Evolutionary conservation across 2,113 vertebrate species (phyloP), one percentile per base, ranked within the genome.

Genomic region (Scophthalmus maximus): DNA sequence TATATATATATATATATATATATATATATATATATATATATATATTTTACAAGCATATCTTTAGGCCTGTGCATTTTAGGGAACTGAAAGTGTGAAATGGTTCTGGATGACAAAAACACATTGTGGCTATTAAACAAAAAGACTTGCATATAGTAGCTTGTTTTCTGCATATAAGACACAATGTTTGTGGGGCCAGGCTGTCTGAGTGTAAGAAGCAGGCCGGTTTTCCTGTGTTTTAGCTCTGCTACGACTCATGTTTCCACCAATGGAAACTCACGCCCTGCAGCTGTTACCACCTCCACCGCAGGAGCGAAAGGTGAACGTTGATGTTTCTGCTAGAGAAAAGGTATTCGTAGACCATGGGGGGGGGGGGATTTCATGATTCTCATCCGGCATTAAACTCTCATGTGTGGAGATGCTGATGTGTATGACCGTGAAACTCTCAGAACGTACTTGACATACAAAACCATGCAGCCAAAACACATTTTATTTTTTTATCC

Each of bases 191-290:
- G n/a, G n/a, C n/a, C 6, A 15, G 52, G 68, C 67, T 51, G 67
- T 27, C 38, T 22, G 4, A 38, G 9, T 47, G 74, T n/a, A n/a
- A n/a, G n/a, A n/a, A n/a, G n/a, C 44, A 4, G 53, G 23, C 25
- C 0, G 0, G 12, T 50, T 78, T 84, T 82, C 72, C 75, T 80
- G 73, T 78, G 23, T 65, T 60, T 3, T 40, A 32, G 10, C 49
- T 58, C 38, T 66, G 12, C 18, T 32, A 6, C 46, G 25, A 58
- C 59, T 67, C 9, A 0, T 30, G 62, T 87, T 87, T 87, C 86
- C 86, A 88, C 46, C 1, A 9, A 20, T 81, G 82, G 86, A 88
- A 88, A 88, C 76, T 82, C 75, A 0, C 0, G 10, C 17, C n/a
- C 3, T 63, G 44, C 27, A 7, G n/a, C 14, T 64, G 26, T 56